Conservation (phyloP, 2,888 invertebrate species). For the Ophion slaviceki region DNA sequence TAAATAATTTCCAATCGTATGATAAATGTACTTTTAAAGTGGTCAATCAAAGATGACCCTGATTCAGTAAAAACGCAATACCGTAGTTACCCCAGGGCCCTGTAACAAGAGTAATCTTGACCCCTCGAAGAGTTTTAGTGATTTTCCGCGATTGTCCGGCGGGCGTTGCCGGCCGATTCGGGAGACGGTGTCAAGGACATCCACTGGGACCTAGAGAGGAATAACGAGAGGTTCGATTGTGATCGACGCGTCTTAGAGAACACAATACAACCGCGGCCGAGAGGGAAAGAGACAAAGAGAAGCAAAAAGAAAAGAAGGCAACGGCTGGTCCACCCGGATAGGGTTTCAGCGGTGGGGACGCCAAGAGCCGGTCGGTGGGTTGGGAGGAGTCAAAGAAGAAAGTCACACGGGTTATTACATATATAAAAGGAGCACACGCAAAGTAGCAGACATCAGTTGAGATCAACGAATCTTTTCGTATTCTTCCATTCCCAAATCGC, state of each 20-base stretch:
- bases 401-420: constrained; percentile 55
- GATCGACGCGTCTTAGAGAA: constrained; percentile 37
- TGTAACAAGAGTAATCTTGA: background rate
- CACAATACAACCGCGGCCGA: constrained; percentile 38
- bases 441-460: constrained; percentile 61
- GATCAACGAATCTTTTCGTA: constrained; percentile 50
- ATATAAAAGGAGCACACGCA: constrained; percentile 59
- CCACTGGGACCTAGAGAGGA: constrained; percentile 39
- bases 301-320: constrained; percentile 22
- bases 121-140: constrained; percentile 1
- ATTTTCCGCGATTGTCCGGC: constrained; percentile 30
- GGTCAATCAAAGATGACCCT: background rate
- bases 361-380: constrained; percentile 26
- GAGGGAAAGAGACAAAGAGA: constrained; percentile 13
- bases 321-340: constrained; percentile 51
- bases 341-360: constrained; percentile 55
- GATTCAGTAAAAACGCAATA: background rate
- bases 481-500: constrained; percentile 51
- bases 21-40: background rate
- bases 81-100: background rate
- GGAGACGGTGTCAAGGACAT: constrained; percentile 62
- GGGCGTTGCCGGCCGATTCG: constrained; percentile 23
- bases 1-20: background rate
- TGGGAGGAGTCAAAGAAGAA: constrained; percentile 64
- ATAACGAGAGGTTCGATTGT: constrained; percentile 55